phyloP scores from a whole-genome alignment of 1,140 invertebrate genomes.

The Drosophila mauritiana region DNA sequence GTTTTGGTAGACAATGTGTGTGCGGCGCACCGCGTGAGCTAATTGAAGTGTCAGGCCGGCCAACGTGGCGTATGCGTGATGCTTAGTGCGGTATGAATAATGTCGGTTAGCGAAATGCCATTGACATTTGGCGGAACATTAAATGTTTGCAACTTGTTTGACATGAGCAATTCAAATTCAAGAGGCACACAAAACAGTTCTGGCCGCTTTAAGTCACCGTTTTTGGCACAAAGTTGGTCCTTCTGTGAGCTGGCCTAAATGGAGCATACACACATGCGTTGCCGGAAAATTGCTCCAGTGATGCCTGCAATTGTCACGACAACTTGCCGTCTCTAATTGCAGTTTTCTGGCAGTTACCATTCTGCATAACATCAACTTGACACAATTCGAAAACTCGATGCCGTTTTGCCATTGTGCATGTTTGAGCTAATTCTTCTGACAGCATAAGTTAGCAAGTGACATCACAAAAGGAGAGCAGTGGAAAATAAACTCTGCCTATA shows the following conservation, averaged over 20 bases:
- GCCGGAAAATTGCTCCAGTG: slow-evolving; percentile 36
- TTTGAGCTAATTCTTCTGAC: slow-evolving; percentile 21
- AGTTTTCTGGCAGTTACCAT: slow-evolving; percentile 42
- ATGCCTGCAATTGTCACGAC: slow-evolving; percentile 52
- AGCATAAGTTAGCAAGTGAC: slow-evolving; percentile 18
- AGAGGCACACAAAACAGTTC: not conserved
- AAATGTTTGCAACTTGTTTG: slow-evolving; percentile 23
- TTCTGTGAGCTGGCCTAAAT: slow-evolving; percentile 23
- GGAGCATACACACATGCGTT: slow-evolving; percentile 8
- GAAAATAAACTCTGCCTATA: not conserved
- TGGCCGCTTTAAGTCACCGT: slow-evolving; percentile 8
- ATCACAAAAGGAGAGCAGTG: slow-evolving; percentile 15
- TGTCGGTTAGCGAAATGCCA: slow-evolving; percentile 7
- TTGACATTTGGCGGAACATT: slow-evolving; percentile 15
- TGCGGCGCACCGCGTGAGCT: slow-evolving; percentile 44
- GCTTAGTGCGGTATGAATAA: slow-evolving; percentile 3
- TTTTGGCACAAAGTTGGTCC: slow-evolving; percentile 30
- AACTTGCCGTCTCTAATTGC: slow-evolving; percentile 49
- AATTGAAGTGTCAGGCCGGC: slow-evolving; percentile 51
- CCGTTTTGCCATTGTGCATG: slow-evolving; percentile 26
- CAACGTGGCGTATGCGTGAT: slow-evolving; percentile 55
- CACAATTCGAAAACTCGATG: slow-evolving; percentile 41
- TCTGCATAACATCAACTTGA: slow-evolving; percentile 45
- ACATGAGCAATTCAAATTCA: slow-evolving; percentile 9
- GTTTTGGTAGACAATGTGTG: slow-evolving; percentile 58